Evolutionary conservation across 1,140 invertebrate species (phyloP), one percentile per base, ranked within the genome.

Genomic region (Drosophila punjabiensis): DNA sequence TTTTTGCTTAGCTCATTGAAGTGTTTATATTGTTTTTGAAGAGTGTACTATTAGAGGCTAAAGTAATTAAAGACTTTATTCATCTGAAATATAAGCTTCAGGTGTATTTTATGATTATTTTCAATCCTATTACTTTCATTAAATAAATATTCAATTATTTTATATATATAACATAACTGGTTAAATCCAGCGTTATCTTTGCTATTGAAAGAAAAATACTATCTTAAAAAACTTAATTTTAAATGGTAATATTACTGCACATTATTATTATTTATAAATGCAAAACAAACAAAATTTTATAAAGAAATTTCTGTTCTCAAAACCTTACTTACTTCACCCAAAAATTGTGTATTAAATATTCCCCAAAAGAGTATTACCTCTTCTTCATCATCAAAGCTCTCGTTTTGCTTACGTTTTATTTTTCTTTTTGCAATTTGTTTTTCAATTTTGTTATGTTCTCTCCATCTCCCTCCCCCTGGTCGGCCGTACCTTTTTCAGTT

Each of bases 391-490:
- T 55, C 18, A 39, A 13, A 39, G 4, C 50, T 18, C 13, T 30
- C n/a, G 2, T 30, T 66, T 62, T 37, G 60, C 50, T 24, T 33
- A 37, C 62, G 37, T 33, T 55, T 55, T 48, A 55, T 75, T 37
- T 33, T 60, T 55, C 43, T 65, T 81, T 81, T 74, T 81, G 35
- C 60, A 56, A 67, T 66, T 60, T 50, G 61, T 75, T 85, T 85
- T 86, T 85, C 82, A 86, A 81, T 86, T 85, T 86, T 81, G 78
- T 81, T 85, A 82, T 86, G 59, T 86, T 69, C 75, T 43, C 63
- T 28, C 76, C 53, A 18, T 48, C 70, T 28, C 76, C 53, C 24
- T 48, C 70, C 53, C 56, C 39, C 20, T 37, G 33, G 14, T 24
- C 5, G 35, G 35, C 55, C 55, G 35, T 65, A 39, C 55, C 59